Conservation (phyloP, 2,113 vertebrate genomes). For the Zapus hudsonius region DNA sequence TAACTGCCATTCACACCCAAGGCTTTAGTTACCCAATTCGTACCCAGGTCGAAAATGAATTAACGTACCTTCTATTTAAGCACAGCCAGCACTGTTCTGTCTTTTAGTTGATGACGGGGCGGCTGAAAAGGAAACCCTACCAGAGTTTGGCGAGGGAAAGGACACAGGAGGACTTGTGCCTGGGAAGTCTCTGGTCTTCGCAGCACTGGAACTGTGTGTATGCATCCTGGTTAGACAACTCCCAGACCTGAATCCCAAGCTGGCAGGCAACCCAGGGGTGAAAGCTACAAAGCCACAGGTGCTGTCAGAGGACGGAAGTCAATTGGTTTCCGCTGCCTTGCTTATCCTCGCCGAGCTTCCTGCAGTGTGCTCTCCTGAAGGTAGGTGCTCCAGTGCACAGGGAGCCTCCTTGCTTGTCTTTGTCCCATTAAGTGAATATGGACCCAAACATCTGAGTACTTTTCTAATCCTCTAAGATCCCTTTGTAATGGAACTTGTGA, state of each 20-base stretch:
- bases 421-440: constrained; percentile 63
- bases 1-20: constrained; percentile 18
- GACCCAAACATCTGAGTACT: constrained; percentile 7
- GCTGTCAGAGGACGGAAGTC: constrained; percentile 88
- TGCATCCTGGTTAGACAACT: constrained; percentile 94
- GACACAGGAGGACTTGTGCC: constrained; percentile 95
- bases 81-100: constrained; percentile 44
- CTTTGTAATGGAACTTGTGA: constrained; percentile 25
- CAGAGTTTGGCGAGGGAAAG: constrained; percentile 96
- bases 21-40: constrained; percentile 32
- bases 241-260: constrained; percentile 93
- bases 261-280: constrained; percentile 87
- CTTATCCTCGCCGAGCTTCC: constrained; percentile 93
- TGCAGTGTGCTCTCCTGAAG: constrained; percentile 95
- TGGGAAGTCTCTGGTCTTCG: constrained; percentile 95
- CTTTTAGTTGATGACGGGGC: constrained; percentile 95
- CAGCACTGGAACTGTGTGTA: constrained; percentile 93
- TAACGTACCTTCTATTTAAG: constrained; percentile 11
- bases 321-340: constrained; percentile 89
- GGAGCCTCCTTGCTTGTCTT: constrained; percentile 61
- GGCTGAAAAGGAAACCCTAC: constrained; percentile 96
- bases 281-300: constrained; percentile 84
- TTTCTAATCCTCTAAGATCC: constrained; percentile 45
- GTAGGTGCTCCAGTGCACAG: constrained; percentile 81
- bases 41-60: neutral